Evolutionary conservation across 1,140 invertebrate species (phyloP), one percentile per base, ranked within the genome.

Genomic region (Drosophila ironensis): DNA sequence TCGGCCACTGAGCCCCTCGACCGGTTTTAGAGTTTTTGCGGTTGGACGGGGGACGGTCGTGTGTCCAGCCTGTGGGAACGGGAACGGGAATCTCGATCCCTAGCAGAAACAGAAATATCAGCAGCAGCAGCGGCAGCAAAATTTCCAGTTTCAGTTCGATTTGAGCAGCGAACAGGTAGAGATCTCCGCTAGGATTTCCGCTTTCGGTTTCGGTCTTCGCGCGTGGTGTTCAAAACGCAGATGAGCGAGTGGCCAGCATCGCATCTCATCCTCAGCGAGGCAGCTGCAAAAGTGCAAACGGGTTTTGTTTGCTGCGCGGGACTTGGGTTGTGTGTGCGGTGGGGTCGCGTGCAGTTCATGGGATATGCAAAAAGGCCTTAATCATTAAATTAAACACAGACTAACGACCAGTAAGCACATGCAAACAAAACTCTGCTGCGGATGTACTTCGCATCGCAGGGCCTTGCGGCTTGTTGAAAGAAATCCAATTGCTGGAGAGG

Each of bases 241-340:
- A 84, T 71, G 75, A 80, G 71, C 80, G n/a, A n/a, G n/a, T n/a
- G n/a, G n/a, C n/a, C n/a, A n/a, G n/a, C n/a, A n/a, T n/a, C n/a
- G n/a, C n/a, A n/a, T n/a, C n/a, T n/a, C n/a, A 54, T 51, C 51
- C 25, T 25, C 38, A 8, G 12, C 22, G 59, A 22, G 51, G 80
- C 80, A 84, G 80, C 80, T 87, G 80, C 81, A 84, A 81, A 78
- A 81, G 81, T 72, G 75, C 81, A 67, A 82, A 84, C 80, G 72
- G 67, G 80, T 87, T 86, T 72, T 71, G 57, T 57, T 67, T 54
- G 75, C 81, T 56, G 59, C 44, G 37, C 25, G 38, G 17, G 28
- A 35, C 24, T 28, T 28, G 11, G n/a, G 27, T 60, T 30, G 46
- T 30, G 27, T 60, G 27, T 75, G 46, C 35, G 45, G 38, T 59